Evolutionary conservation across 2,113 vertebrate species (phyloP), one percentile per base, ranked within the genome.

Genomic region (Ophiodon elongatus): DNA sequence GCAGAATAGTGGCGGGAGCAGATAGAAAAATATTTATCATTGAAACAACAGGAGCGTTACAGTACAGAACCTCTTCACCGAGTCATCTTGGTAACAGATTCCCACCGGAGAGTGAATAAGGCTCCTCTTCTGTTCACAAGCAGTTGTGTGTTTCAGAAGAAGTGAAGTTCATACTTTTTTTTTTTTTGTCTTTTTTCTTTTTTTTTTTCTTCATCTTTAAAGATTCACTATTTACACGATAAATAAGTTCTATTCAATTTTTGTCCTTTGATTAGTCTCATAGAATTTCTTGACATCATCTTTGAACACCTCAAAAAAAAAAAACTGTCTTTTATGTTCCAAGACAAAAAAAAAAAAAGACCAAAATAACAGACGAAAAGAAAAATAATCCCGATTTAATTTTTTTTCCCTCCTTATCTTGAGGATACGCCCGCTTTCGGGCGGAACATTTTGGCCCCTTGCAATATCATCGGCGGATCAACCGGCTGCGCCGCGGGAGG

Each of bases 21-120:
- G 91, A 93, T 95, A 96, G 89, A 96, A 96, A 96, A 95, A 96
- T 96, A 96, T 92, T 91, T 73, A 94, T 94, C 93, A 94, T 93
- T 86, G 92, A 95, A 94, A 95, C 81, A 89, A 92, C 83, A 85
- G 89, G 92, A 93, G 90, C 79, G 62, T 64, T 67, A 79, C 68
- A 85, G 86, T 79, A 70, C 56, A 87, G 87, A 89, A 89, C 86
- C 80, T 79, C 71, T 78, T 86, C 70, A 60, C 74, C 63, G 74
- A 88, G 67, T 85, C 71, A 39, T 80, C 82, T 65, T 87, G 79
- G 83, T 74, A 83, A 84, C 88, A 77, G 89, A 85, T 88, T 86
- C 91, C 89, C 82, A 77, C 90, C 85, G 86, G 73, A 85, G 78
- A 83, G 78, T 87, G 76, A 91, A 85, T 93, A 95, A 94, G 93